These are phyloP conservation scores for Morone chrysops DNA, from an alignment of 2,113 vertebrate genomes.

Conservation along the genomic window DNA sequence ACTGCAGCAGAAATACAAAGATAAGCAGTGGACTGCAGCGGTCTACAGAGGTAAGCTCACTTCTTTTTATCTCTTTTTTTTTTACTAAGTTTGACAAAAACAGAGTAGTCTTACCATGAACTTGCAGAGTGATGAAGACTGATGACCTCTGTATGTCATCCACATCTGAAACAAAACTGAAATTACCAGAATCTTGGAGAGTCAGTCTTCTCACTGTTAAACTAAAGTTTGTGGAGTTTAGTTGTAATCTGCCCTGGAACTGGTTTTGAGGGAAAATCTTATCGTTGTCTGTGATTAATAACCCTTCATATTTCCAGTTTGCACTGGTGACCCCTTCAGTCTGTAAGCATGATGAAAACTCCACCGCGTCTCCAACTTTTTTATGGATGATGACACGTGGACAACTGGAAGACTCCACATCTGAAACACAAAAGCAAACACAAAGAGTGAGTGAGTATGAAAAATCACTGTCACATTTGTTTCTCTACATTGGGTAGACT, in stretches of 20 bases:
- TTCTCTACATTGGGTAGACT: no score
- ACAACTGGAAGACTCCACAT: slow-evolving; percentile 18
- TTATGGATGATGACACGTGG: slow-evolving; percentile 3
- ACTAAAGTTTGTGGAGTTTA: slow-evolving; percentile 15
- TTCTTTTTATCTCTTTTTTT: no score
- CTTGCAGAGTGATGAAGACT: no score
- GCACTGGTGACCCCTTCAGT: accelerated
- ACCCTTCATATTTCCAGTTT: accelerated
- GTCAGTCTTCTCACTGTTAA: slow-evolving; percentile 52
- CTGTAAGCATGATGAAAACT: slow-evolving; percentile 21
- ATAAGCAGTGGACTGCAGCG: no score
- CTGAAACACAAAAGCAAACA: slow-evolving; percentile 52
- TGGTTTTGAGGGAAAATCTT: accelerated
- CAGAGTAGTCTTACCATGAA: not conserved
- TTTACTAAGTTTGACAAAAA: not conserved
- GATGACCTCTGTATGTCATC: no score
- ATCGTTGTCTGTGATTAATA: accelerated
- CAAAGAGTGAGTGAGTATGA: not conserved
- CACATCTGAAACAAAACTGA: accelerated
- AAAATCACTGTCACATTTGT: not conserved
- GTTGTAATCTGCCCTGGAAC: not conserved
- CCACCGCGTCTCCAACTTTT: slow-evolving; percentile 63
- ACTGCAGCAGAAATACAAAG: no score
- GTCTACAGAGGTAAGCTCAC: no score
- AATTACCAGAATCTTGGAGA: slow-evolving; percentile 62